A percentile compares a stretch with the other conserved stretches of the same genome.
Evolutionary conservation across 2,888 invertebrate genomes (phyloP).

Genomic region (Pheosia gnoma): DNA sequence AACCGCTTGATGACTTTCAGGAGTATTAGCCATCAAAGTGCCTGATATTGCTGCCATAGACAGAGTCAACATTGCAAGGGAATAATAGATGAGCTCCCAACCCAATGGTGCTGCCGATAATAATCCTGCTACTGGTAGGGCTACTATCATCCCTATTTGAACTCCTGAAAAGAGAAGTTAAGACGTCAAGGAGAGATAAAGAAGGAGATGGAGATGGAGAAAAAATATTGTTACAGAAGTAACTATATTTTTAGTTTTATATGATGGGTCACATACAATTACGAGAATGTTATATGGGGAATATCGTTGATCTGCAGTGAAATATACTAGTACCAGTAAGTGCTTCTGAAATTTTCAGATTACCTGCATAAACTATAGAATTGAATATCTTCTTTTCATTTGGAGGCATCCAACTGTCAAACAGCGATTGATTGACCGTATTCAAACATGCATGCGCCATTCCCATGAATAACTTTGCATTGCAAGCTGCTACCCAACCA

Average conservation of each 20-base stretch:
- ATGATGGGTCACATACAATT: too few species aligned
- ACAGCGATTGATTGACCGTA: slow-evolving; percentile 56
- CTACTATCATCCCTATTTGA: slow-evolving; percentile 60
- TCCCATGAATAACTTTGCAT: slow-evolving; percentile 68
- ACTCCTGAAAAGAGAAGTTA: slow-evolving; percentile 45
- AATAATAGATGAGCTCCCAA: slow-evolving; percentile 73
- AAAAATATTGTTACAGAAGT: too few species aligned
- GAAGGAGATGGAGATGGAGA: background rate
- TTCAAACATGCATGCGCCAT: slow-evolving; percentile 71
- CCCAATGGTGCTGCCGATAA: slow-evolving; percentile 56
- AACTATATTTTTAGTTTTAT: too few species aligned
- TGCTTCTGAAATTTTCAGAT: background rate
- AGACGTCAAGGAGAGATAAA: background rate
- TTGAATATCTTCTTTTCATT: slow-evolving; percentile 59
- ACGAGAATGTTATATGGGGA: too few species aligned
- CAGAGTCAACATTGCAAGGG: slow-evolving; percentile 61
- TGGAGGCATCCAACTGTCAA: slow-evolving; percentile 68
- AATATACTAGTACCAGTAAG: too few species aligned
- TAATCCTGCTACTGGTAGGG: slow-evolving; percentile 56
- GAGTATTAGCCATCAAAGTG: slow-evolving; percentile 63
- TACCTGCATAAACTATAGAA: slow-evolving; percentile 63
- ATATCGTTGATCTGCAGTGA: too few species aligned
- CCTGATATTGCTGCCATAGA: slow-evolving; percentile 62
- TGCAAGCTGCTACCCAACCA: slow-evolving; percentile 85
- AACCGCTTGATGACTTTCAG: slow-evolving; percentile 62